Evolutionary conservation across 1,140 invertebrate genomes (phyloP).

Genomic region (Drosophila arawakana): DNA sequence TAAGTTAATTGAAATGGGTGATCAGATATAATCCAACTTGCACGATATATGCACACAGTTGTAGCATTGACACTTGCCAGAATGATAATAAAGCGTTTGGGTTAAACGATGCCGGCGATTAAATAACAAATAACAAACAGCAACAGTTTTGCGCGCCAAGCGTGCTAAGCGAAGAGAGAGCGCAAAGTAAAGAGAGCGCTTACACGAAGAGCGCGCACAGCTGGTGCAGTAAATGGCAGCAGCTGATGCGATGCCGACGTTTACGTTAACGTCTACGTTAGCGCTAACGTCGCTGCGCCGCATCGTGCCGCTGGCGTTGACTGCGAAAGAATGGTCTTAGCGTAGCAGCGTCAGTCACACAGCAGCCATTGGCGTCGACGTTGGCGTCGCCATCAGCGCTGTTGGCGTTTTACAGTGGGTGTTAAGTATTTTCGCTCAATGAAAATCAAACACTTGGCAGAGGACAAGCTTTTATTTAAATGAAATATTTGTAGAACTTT

Average conservation of each 20-base stretch:
- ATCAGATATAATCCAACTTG: slow-evolving; percentile 16
- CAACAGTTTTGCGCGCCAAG: slow-evolving; percentile 79
- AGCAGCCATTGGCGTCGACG: slow-evolving; percentile 49
- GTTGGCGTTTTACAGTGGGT: slow-evolving; percentile 36
- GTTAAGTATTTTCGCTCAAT: neutral
- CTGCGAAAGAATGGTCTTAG: slow-evolving; percentile 74
- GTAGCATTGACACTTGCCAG: slow-evolving; percentile 6
- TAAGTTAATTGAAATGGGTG: slow-evolving; percentile 17
- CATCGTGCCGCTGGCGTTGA: slow-evolving; percentile 28
- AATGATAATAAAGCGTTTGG: slow-evolving; percentile 28
- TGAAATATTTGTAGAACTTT: neutral
- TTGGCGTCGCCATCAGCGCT: slow-evolving; percentile 36
- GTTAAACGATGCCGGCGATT: slow-evolving; percentile 71
- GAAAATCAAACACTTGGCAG: neutral
- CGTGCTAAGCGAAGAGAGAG: slow-evolving; percentile 48
- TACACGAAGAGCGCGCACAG: slow-evolving; percentile 42
- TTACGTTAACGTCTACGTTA: slow-evolving; percentile 28
- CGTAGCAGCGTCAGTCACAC: slow-evolving; percentile 57
- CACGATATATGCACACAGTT: slow-evolving; percentile 15
- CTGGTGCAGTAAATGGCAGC: slow-evolving; percentile 54
- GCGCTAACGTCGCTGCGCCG: slow-evolving; percentile 26
- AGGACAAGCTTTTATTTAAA: neutral
- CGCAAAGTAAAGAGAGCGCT: slow-evolving; percentile 19
- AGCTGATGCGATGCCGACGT: slow-evolving; percentile 29
- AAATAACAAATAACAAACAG: slow-evolving; percentile 79